Evolutionary conservation across 2,888 invertebrate genomes (phyloP), one percentile per base, ranked within the genome.

Genomic region (Rhamphomyia laevipes): DNA sequence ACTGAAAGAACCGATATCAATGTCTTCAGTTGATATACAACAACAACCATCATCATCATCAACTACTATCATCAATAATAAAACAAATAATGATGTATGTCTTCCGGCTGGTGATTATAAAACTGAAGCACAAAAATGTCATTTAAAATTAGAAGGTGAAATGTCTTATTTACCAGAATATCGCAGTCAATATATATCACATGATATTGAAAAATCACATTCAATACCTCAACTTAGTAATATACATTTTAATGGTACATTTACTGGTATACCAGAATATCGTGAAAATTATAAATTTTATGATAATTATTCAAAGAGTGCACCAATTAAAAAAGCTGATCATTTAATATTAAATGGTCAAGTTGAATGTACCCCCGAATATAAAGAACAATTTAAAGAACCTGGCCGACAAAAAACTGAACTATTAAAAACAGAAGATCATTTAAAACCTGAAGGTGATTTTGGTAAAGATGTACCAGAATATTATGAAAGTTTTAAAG

Each of bases 161-260:
- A 47, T 55, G 33, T 45, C 46, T 4, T 58, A 58, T 11, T 53
- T 60, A 12, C 67, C 68, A 9, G 70, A 70, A 50, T 68, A 70
- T 52, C 61, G 57, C 41, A 61, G 64, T 2, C 66, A 70, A 54
- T 70, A 55, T 50, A 61, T 66, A n/a, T 58, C 64, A 50, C 65
- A 63, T 51, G 61, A 65, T 46, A 60, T 64, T 30, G 70, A 66
- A 48, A 67, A 67, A 54, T 67, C 68, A 1, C 66, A 67, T 38
- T 70, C 69, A 13, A 71, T 71, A 55, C 70, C 70, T 1, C 71
- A 71, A 54, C 57, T 66, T 43, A 65, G 65, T 51, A 65, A 67
- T 55, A 62, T 68, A 17, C 63, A 64, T 56, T 60, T 67, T 57
- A 63, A 65, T 44, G 70, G 69, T 4, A 60, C 64, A 23, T 70